These are phyloP conservation scores for Dendrocincla fuliginosa DNA, from an alignment of 2,797 vertebrate genomes.

Conservation along the genomic window DNA sequence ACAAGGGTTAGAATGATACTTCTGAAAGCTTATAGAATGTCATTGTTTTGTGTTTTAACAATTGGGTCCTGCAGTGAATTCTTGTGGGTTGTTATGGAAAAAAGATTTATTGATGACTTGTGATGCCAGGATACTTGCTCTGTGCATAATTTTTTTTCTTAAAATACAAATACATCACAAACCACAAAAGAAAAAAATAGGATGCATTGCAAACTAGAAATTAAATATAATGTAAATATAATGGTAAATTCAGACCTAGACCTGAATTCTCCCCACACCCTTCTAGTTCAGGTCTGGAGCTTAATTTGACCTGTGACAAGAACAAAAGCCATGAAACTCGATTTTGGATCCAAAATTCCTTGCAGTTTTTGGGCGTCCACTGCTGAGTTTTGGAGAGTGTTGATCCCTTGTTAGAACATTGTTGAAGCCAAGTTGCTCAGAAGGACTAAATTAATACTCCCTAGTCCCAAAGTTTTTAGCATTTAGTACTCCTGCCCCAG, in stretches of 20 bases:
- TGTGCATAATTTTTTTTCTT: not conserved
- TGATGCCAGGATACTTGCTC: not conserved
- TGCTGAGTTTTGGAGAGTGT: slow-evolving; percentile 3
- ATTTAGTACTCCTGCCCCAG: slow-evolving; percentile 14
- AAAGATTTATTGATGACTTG: slow-evolving; percentile 26
- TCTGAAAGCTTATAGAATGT: slow-evolving; percentile 57
- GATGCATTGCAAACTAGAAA: not conserved
- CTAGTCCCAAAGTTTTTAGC: not conserved
- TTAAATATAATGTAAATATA: not conserved
- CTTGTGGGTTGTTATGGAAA: slow-evolving; percentile 56
- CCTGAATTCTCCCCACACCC: not conserved
- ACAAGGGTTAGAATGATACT: slow-evolving; percentile 37
- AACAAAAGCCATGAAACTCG: not conserved
- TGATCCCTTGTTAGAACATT: slow-evolving; percentile 12
- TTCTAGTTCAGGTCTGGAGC: not conserved
- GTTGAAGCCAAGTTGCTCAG: slow-evolving; percentile 28
- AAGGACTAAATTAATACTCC: slow-evolving; percentile 48
- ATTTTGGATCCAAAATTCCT: slow-evolving; percentile 6
- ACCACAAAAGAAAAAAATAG: not conserved
- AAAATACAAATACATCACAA: not conserved
- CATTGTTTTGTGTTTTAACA: slow-evolving; percentile 48
- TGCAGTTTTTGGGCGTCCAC: slow-evolving; percentile 22
- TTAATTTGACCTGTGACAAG: not conserved
- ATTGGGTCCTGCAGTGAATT: slow-evolving; percentile 56
- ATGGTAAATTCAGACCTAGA: not conserved